phyloP scores from a whole-genome alignment of 2,888 invertebrate species.

The Torymus texanus region DNA sequence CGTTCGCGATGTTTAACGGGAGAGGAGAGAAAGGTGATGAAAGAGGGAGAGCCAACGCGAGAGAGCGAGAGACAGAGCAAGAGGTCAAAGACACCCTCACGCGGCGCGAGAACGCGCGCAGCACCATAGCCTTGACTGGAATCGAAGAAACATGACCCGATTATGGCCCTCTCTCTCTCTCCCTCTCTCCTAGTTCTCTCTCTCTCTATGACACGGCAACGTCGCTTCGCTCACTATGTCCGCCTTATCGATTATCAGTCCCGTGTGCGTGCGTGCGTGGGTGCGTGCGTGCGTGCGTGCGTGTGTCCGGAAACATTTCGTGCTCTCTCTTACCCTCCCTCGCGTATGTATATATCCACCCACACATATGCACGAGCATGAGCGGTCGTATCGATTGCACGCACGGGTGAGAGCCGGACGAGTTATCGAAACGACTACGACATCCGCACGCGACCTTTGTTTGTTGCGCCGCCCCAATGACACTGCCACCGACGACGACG shows the following conservation, averaged over 20 bases:
- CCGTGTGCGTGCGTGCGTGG: no score
- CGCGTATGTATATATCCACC: not conserved
- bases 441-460: slow-evolving; percentile 28
- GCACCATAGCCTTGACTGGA: slow-evolving; percentile 45
- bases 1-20: no score
- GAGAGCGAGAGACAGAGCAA: not conserved
- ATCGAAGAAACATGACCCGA: slow-evolving; percentile 54
- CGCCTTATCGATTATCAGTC: slow-evolving; percentile 40
- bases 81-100: slow-evolving; percentile 44
- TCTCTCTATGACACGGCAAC: no score
- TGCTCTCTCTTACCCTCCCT: not conserved
- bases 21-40: no score
- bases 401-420: no score
- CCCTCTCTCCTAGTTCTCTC: no score
- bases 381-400: no score
- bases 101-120: not conserved
- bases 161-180: slow-evolving; percentile 13
- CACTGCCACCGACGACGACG: not conserved
- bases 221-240: no score
- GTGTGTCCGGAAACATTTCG: slow-evolving; percentile 24
- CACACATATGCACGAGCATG: not conserved
- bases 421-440: no score
- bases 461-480: slow-evolving; percentile 6
- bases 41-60: no score
- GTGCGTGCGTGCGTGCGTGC: slow-evolving; percentile 8